Evolutionary conservation across 53 echinoderm and acorn worm species (phyloP), one percentile per base, ranked within the genome.

Genomic region (Crossaster papposus): DNA sequence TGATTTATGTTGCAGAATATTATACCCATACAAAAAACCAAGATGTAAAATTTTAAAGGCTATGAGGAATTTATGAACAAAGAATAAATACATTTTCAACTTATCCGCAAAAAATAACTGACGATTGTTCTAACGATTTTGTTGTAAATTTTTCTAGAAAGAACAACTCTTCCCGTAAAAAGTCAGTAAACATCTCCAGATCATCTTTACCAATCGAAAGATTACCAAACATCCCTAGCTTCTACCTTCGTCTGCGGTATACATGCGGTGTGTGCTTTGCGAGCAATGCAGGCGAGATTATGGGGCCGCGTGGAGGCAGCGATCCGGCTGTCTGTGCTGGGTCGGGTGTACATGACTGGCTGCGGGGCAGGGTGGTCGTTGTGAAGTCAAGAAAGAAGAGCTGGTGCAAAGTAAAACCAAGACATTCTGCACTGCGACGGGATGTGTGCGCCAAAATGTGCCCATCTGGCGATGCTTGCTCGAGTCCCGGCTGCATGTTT

Each of bases 201-300:
- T 14, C 14, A 32, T 34, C 74, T 73, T 30, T 24, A 65, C 23
- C 29, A 50, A 20, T 14, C 2, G 70, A 28, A 24, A 24, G 4
- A 4, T 26, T 14, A 2, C 29, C 37, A 2, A 22, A 26, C 28
- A 64, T 73, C 30, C 86, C 86, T 2, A 51, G 24, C 18, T 85
- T 89, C 80, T 33, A 37, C 13, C 79, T 35, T 70, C 31, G 1
- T 17, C 70, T 89, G 24, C 75, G 85, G 53, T 64, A 90, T 23
- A 83, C 84, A 29, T 95, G 95, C 54, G 91, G 89, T 8, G 64
- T 92, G 29, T 96, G 96, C 64, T 94, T 63, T 78, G 79, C 89
- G 31, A 82, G 70, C 28, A 33, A 73, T 2, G 34, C 2, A 33
- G 75, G 64, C 15, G 52, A 14, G 26, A 65, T 90, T 26, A 36